Base-by-base conservation (phyloP, 2,888 invertebrate species). In the Allacma fusca region DNA sequence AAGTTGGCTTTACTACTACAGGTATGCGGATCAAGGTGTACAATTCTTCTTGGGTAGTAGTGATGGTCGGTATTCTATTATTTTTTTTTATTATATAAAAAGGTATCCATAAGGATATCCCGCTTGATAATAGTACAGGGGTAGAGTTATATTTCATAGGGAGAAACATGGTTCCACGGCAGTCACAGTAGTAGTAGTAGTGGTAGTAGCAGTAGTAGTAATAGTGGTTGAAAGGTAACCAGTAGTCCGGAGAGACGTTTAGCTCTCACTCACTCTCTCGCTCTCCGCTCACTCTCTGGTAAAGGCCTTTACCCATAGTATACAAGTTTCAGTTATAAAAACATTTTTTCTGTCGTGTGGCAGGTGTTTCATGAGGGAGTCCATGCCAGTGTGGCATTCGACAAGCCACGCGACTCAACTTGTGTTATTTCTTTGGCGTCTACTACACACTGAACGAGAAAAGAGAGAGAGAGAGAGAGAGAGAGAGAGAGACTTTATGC, bases 361-460 rank as follows among this genome's bases (percentile, higher is more conserved):
- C 80, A 80, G 80, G 80, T 80, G 80, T 78, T 80, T 80, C 78
- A 69, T 74, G 78, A 79, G 77, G 64, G 70, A 77, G 68, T 68
- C 50, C 28, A 43, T 76, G 68, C 29, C 64, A 68, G 79, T 79
- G 77, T 80, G 82, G 82, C 82, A 79, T 81, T 81, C 80, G 82
- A 80, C 82, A 81, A 81, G 82, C 81, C 82, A 82, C 82, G 82
- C 82, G 82, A 82, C 82, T 80, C 76, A 50, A 75, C 70, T 72
- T 40, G 43, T 50, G 50, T 50, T 50, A 50, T 50, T 50, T 50
- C 50, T 50, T 50, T 50, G 50, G 50, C 50, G n/a, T 50, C 50
- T 50, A 50, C 2, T 19, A n/a, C n/a, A 50, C n/a, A 50, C 50
- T 50, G 50, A 50, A 50, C 50, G n/a, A 50, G 19, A 50, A 50